Evolutionary conservation across 2,797 vertebrate genomes (phyloP).

Genomic region (Echiichthys vipera): DNA sequence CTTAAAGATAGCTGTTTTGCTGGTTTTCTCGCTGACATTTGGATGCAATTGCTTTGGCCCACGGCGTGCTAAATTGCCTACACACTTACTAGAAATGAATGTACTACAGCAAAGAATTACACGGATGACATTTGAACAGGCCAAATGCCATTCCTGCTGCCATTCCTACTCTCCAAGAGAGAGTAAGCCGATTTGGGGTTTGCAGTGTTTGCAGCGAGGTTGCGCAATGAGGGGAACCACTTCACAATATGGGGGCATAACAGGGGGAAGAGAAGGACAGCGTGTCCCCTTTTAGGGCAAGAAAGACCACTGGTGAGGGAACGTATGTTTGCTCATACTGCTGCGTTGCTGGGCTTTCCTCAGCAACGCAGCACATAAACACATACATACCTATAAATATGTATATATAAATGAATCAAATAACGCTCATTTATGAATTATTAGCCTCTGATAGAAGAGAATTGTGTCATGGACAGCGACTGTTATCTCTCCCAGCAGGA

Average conservation of each 20-base stretch:
- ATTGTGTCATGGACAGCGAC: constrained; percentile 53
- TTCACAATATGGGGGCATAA: constrained; percentile 64
- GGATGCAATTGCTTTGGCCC: constrained; percentile 31
- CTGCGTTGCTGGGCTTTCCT: background rate
- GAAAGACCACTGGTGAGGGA: constrained; percentile 3
- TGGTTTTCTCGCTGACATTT: constrained; percentile 31
- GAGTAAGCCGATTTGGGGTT: constrained; percentile 73
- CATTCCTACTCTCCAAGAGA: too few species aligned
- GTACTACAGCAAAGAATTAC: constrained; percentile 64
- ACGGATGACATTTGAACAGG: constrained; percentile 70
- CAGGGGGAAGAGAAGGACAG: constrained; percentile 45
- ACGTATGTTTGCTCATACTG: constrained; percentile 3
- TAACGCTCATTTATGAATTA: background rate
- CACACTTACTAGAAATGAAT: constrained; percentile 57
- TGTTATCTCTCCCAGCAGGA: constrained; percentile 61
- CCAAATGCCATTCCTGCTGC: constrained; percentile 72
- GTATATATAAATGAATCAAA: background rate
- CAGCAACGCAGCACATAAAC: background rate
- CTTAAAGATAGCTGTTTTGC: background rate
- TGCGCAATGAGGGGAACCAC: constrained; percentile 71
- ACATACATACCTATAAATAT: too few species aligned
- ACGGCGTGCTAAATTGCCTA: constrained; percentile 36
- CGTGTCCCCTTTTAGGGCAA: constrained; percentile 26
- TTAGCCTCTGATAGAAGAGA: constrained; percentile 50
- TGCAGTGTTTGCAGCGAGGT: constrained; percentile 51